Conservation (phyloP, 2,797 vertebrate species). For the Malacoraja senta region DNA sequence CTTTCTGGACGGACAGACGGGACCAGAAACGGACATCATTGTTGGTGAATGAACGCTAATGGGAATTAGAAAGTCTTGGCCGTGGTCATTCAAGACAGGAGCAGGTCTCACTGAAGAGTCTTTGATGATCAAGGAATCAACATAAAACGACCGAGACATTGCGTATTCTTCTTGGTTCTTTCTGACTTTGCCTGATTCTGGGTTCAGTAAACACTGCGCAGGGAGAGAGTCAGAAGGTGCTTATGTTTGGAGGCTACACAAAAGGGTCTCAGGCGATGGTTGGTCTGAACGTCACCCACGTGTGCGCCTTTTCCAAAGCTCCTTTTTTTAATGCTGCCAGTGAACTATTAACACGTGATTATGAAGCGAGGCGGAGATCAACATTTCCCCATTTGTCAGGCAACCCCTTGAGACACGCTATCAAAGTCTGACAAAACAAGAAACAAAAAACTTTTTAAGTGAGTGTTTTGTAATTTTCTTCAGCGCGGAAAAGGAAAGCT, state of each 20-base stretch:
- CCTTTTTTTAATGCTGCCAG: conserved; percentile 61
- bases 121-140: conserved; percentile 98
- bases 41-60: conserved; percentile 82
- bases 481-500: conserved; percentile 31
- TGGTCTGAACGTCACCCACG: conserved; percentile 90
- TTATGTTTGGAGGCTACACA: conserved; percentile 89
- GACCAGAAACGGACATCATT: conserved; percentile 77
- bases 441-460: conserved; percentile 48
- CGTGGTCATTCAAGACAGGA: conserved; percentile 63
- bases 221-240: conserved; percentile 65
- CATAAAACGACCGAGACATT: conserved; percentile 97
- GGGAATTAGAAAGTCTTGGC: conserved; percentile 86
- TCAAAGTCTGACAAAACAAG: conserved; percentile 46
- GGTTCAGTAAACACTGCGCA: conserved; percentile 29
- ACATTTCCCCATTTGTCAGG: conserved; percentile 54
- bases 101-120: conserved; percentile 71
- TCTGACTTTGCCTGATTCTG: conserved; percentile 5
- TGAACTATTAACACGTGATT: conserved; percentile 82
- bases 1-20: conserved; percentile 83
- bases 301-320: conserved; percentile 72
- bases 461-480: conserved; percentile 53
- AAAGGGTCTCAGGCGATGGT: conserved; percentile 93
- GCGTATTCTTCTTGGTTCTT: conserved; percentile 38
- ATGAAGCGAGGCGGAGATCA: conserved; percentile 66
- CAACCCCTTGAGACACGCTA: conserved; percentile 53